Evolutionary conservation across 2,888 invertebrate species (phyloP).

Genomic region (Ashinkailepas kermadecensis): DNA sequence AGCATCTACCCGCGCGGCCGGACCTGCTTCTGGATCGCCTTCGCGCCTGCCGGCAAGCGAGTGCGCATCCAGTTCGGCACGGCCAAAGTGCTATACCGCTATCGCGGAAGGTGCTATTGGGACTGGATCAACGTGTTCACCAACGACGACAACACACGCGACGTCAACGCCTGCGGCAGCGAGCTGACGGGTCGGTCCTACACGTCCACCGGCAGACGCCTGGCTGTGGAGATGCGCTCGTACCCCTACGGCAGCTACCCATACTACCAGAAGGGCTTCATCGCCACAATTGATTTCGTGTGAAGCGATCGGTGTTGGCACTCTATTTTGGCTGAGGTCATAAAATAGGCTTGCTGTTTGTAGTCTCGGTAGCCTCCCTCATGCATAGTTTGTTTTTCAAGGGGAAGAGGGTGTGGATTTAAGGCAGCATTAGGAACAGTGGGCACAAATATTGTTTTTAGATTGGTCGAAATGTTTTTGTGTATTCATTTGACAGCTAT

Average conservation of each 20-base stretch:
- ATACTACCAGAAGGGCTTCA: conserved; percentile 21
- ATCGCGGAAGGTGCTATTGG: background rate
- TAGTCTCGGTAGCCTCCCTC: no score
- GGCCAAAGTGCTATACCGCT: background rate
- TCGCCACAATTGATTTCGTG: conserved; percentile 19
- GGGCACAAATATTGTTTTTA: no score
- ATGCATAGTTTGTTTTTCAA: no score
- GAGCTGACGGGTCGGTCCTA: background rate
- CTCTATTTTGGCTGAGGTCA: no score
- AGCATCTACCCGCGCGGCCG: background rate
- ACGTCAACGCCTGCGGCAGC: background rate
- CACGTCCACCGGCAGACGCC: background rate
- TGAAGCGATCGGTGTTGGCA: background rate
- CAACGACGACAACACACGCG: background rate
- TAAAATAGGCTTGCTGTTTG: no score
- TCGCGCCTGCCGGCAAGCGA: background rate
- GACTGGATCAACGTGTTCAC: background rate
- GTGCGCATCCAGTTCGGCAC: background rate
- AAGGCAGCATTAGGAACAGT: no score
- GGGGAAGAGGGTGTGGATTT: no score
- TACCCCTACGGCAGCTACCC: background rate
- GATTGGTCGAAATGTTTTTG: no score
- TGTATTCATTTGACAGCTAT: no score
- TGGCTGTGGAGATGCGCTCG: background rate
- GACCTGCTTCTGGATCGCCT: background rate